Evolutionary conservation across 2,797 vertebrate genomes (phyloP).

Genomic region (Cirrhinus molitorella): DNA sequence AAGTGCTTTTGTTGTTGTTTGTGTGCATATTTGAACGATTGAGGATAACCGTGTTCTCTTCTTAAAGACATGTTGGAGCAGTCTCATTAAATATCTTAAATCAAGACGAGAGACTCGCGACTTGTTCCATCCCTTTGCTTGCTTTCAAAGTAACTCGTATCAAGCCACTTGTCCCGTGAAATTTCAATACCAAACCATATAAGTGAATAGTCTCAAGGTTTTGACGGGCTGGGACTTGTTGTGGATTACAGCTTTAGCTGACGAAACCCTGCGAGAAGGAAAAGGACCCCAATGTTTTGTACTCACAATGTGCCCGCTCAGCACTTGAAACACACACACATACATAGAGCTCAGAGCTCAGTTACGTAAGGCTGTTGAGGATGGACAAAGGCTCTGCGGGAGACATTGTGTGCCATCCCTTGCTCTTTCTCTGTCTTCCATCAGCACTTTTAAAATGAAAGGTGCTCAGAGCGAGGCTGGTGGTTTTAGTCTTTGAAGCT

Average conservation of each 20-base stretch:
- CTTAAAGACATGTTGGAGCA: neutral
- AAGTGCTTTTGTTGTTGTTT: neutral
- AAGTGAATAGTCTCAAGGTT: neutral
- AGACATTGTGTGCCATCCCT: slow-evolving; percentile 41
- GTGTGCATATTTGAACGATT: neutral
- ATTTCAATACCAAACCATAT: neutral
- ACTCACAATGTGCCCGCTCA: slow-evolving; percentile 36
- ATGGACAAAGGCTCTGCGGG: slow-evolving; percentile 32
- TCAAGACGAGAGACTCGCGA: neutral
- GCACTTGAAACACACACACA: slow-evolving; percentile 1
- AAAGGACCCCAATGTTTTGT: slow-evolving; percentile 33
- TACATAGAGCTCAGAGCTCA: neutral
- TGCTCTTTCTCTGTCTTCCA: slow-evolving; percentile 12
- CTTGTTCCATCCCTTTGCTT: neutral
- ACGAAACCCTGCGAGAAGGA: slow-evolving; percentile 52
- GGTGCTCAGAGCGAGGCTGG: neutral
- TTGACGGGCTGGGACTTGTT: slow-evolving; percentile 20
- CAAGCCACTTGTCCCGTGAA: neutral
- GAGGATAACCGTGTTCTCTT: slow-evolving; percentile 5
- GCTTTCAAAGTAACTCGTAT: neutral
- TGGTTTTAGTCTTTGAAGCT: slow-evolving; percentile 1
- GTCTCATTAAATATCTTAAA: slow-evolving; percentile 4
- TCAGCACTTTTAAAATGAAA: slow-evolving; percentile 29
- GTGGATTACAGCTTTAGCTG: slow-evolving; percentile 23
- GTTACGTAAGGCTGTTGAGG: slow-evolving; percentile 42